Base-by-base conservation (phyloP, 2,888 invertebrate genomes). In the Macrophya alboannulata region DNA sequence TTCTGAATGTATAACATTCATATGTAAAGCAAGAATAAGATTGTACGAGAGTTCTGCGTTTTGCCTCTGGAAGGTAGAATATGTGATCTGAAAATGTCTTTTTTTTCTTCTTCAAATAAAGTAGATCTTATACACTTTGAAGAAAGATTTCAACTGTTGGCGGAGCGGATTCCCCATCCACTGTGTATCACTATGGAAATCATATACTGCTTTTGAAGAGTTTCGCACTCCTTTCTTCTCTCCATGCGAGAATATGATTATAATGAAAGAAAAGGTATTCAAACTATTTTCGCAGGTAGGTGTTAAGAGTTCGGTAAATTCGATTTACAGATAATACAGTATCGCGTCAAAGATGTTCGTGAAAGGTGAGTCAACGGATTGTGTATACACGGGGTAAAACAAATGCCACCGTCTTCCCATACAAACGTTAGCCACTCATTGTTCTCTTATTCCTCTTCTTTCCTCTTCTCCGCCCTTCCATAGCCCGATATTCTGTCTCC, bases 401-500 rank as follows among this genome's bases (percentile, higher is more conserved):
- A 89, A 89, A 89, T 89, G 88, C 88, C 88, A 89, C 88, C 88
- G 87, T 88, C 88, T 87, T 88, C 88, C 87, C 88, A 88, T 88
- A 88, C 87, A 86, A 71, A 83, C 86, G 86, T 85, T 51, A 62
- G 59, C 81, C 71, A 45, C 62, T 86, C 87, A 88, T 88, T 88
- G 88, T 88, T 86, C 81, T 62, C 55, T n/a, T 74, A 15, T 48
- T 15, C 25, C 5, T 8, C 55, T 77, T 77, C 77, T 55, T 81
- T 62, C 62, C 51, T 59, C 43, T 59, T 43, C 12, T 62, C 62
- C 62, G 9, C 43, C 21, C 59, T 37, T 59, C 59, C 37, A 55
- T 31, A 40, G 37, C 79, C 55, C n/a, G 21, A 21, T 40, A 43
- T 51, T 25, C 43, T 21, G 25, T 40, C 40, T 62, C 43, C 81